These are phyloP conservation scores for Saccopteryx leptura DNA, from an alignment of 2,113 vertebrate genomes.

Conservation along the genomic window DNA sequence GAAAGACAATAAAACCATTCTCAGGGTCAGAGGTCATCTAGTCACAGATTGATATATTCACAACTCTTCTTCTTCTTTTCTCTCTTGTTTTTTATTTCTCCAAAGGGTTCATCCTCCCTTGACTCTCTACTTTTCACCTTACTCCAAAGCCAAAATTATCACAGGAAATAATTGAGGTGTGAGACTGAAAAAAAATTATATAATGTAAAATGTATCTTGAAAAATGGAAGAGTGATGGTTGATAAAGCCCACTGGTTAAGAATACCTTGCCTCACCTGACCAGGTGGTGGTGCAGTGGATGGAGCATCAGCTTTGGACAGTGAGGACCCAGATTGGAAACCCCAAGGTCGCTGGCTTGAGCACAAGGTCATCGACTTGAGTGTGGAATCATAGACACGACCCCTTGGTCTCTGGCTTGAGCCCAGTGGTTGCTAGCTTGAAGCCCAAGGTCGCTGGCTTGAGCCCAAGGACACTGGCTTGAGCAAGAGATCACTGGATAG, in stretches of 20 bases:
- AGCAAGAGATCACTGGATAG: no score
- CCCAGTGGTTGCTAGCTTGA: no score
- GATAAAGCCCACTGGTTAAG: background rate
- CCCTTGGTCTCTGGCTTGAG: no score
- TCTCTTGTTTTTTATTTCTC: slow-evolving; percentile 51
- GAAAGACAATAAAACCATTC: slow-evolving; percentile 91
- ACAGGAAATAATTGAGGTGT: slow-evolving; percentile 46
- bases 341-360: no score
- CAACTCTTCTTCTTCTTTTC: slow-evolving; percentile 79
- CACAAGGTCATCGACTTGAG: no score
- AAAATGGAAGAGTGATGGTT: background rate
- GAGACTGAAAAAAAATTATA: background rate
- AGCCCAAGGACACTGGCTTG: no score
- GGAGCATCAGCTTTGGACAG: no score
- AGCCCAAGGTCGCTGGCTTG: no score
- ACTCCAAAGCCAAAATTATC: slow-evolving; percentile 69
- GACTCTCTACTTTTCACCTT: slow-evolving; percentile 44
- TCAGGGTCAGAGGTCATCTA: slow-evolving; percentile 90
- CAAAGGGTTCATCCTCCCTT: background rate
- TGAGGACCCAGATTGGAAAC: no score
- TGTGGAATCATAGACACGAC: no score
- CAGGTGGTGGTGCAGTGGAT: no score
- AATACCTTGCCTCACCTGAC: background rate
- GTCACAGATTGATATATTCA: slow-evolving; percentile 92
- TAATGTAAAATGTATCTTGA: slow-evolving; percentile 58